These are phyloP conservation scores for Pherbina coryleti DNA, from an alignment of 2,888 invertebrate species.

Conservation along the genomic window DNA sequence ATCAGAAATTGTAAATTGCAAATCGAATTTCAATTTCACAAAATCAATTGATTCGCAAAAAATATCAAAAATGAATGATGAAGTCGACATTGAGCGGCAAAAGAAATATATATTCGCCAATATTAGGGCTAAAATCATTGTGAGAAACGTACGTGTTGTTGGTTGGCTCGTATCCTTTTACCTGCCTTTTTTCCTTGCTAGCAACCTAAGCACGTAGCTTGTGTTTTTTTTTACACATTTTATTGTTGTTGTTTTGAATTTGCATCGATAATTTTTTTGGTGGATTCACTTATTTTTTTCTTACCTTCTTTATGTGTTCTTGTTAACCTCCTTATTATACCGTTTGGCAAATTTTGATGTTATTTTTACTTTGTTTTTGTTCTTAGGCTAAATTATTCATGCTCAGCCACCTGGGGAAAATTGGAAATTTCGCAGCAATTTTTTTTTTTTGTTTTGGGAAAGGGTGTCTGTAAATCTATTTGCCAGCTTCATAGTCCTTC, in stretches of 20 bases:
- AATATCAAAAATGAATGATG: background rate
- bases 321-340: slow-evolving; percentile 18
- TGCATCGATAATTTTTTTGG: slow-evolving; percentile 10
- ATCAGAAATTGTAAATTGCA: slow-evolving; percentile 31
- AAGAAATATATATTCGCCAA: background rate
- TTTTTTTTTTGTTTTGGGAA: background rate
- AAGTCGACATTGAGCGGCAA: background rate
- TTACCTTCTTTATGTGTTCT: background rate
- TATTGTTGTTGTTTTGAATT: background rate
- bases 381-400: slow-evolving; percentile 12
- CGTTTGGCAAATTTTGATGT: slow-evolving; percentile 24
- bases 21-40: slow-evolving; percentile 31
- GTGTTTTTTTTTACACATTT: background rate
- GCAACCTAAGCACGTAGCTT: background rate
- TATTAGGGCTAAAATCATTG: slow-evolving; percentile 1
- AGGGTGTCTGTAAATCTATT: background rate
- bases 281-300: background rate
- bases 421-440: slow-evolving; percentile 20
- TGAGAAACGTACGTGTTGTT: slow-evolving; percentile 6
- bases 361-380: background rate
- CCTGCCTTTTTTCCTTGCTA: too few relatives aligned
- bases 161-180: background rate
- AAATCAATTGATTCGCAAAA: background rate
- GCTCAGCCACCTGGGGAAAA: slow-evolving; percentile 21
- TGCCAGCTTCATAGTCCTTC: background rate